Conservation (phyloP, 2,888 invertebrate genomes). For the Volucella inanis region DNA sequence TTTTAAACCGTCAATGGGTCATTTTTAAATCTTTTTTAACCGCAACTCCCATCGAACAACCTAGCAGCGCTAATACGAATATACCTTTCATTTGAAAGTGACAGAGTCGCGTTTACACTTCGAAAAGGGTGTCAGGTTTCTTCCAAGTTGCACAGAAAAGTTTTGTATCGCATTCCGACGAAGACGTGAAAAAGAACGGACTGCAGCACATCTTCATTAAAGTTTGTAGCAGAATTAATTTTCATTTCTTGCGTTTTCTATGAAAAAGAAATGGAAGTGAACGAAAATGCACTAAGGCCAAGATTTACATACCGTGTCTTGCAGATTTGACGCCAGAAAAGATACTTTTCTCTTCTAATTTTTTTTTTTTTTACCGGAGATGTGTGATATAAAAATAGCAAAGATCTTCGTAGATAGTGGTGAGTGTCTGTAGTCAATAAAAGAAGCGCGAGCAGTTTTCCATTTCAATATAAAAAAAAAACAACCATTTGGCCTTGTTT, state of each 20-base stretch:
- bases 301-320: slow-evolving; percentile 1
- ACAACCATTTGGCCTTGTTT: slow-evolving; percentile 29
- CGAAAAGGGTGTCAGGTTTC: slow-evolving; percentile 46
- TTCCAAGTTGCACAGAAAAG: slow-evolving; percentile 18
- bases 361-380: not conserved
- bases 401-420: not conserved
- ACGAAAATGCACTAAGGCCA: slow-evolving; percentile 1
- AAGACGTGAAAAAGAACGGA: slow-evolving; percentile 3
- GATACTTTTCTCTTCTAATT: not conserved
- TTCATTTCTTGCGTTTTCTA: slow-evolving; percentile 8
- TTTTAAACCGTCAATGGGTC: too few relatives aligned
- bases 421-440: not conserved
- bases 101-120: slow-evolving; percentile 5
- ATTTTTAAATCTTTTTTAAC: not conserved
- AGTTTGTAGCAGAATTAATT: slow-evolving; percentile 1
- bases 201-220: not conserved
- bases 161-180: not conserved
- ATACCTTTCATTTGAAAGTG: slow-evolving; percentile 55
- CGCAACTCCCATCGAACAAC: too few relatives aligned
- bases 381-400: slow-evolving; percentile 48
- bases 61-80: slow-evolving; percentile 1
- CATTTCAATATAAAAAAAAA: not conserved
- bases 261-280: not conserved
- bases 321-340: slow-evolving; percentile 26
- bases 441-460: slow-evolving; percentile 32